Percentiles rank a stretch among this genome's conserved stretches.
phyloP scores from a whole-genome alignment of 2,888 invertebrate genomes.

The Nemoura dubitans region DNA sequence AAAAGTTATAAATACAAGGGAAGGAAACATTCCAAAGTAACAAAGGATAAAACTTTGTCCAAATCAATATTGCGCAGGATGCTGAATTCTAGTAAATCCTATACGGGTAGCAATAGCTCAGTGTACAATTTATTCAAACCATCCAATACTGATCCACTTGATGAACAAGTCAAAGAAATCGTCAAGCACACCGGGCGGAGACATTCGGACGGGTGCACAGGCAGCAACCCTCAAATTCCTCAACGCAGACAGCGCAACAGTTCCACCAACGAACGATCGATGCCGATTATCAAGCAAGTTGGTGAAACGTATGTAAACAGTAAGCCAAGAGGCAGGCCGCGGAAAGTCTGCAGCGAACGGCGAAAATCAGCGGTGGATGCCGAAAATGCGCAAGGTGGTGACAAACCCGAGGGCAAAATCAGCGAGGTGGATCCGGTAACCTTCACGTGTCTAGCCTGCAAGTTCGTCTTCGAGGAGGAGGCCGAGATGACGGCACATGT shows the following conservation, averaged over 20 bases:
- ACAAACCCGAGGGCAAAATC: background rate
- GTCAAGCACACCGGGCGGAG: constrained; percentile 17
- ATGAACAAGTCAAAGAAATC: background rate
- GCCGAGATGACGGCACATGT: constrained; percentile 44
- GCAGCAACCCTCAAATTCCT: background rate
- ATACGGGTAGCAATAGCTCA: constrained; percentile 16
- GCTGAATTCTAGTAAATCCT: background rate
- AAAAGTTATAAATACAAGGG: background rate
- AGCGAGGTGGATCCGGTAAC: background rate
- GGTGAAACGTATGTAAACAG: background rate
- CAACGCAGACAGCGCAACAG: background rate
- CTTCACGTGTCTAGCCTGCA: constrained; percentile 43
- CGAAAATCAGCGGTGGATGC: background rate
- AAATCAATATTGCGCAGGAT: background rate
- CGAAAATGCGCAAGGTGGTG: background rate
- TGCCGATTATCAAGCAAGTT: background rate
- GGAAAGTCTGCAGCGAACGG: background rate
- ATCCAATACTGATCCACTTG: background rate
- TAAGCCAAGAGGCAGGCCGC: background rate
- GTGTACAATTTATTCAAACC: constrained; percentile 15
- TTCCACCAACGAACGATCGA: background rate
- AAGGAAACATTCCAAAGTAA: constrained; percentile 46
- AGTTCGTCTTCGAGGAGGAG: constrained; percentile 30
- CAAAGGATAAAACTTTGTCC: constrained; percentile 43
- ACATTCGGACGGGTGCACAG: constrained; percentile 1